Percentiles rank a stretch among this genome's conserved stretches.
phyloP scores from a whole-genome alignment of 2,797 vertebrate species.

The Mionectes olivaceus region DNA sequence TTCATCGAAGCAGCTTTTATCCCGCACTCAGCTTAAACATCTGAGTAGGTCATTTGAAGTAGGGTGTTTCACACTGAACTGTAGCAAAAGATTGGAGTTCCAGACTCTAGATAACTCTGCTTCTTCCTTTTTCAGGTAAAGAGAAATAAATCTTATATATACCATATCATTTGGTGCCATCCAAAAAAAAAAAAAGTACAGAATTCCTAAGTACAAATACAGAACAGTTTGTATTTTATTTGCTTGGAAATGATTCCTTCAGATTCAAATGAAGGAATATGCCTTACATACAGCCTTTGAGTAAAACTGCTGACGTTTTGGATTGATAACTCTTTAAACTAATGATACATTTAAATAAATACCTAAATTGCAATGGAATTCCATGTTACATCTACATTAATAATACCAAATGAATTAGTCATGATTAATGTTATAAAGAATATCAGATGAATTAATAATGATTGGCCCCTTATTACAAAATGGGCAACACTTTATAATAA shows the following conservation, averaged over 20 bases:
- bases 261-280: background rate
- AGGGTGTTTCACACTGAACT: background rate
- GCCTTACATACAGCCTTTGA: background rate
- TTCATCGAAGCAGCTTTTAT: background rate
- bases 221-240: background rate
- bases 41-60: background rate
- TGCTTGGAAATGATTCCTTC: background rate
- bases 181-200: background rate
- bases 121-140: background rate
- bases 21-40: background rate
- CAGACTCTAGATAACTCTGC: background rate
- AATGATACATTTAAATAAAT: conserved; percentile 72
- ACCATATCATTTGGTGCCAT: background rate
- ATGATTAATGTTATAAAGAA: conserved; percentile 62
- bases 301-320: conserved; percentile 17
- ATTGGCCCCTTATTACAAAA: conserved; percentile 62
- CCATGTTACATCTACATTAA: conserved; percentile 60
- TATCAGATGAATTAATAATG: conserved; percentile 70
- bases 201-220: background rate
- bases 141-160: background rate
- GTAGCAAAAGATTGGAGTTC: background rate
- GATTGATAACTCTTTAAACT: conserved; percentile 63
- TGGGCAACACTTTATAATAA: conserved; percentile 71
- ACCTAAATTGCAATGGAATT: conserved; percentile 49
- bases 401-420: conserved; percentile 60